Evolutionary conservation across 1,140 invertebrate genomes (phyloP).

Genomic region (Copidosoma floridanum): DNA sequence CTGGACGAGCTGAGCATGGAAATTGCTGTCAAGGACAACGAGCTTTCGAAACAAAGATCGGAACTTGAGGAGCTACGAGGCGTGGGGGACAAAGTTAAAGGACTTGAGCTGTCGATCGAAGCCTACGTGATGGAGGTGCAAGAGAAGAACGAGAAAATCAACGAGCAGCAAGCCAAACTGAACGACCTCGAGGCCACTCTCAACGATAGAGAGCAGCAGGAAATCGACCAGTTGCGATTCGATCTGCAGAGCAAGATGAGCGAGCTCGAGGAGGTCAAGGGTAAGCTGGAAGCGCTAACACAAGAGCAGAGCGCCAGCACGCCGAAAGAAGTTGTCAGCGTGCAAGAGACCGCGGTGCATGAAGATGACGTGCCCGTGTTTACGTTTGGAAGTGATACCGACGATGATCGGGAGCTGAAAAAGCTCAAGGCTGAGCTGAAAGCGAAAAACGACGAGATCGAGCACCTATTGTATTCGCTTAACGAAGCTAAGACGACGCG

Average conservation of each 20-base stretch:
- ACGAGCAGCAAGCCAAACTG: neutral
- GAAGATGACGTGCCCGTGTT: constrained; percentile 32
- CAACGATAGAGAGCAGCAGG: neutral
- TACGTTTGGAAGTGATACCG: constrained; percentile 5
- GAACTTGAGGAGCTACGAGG: neutral
- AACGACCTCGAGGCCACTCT: neutral
- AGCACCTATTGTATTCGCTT: constrained; percentile 45
- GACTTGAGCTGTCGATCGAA: constrained; percentile 3
- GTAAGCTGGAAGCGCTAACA: neutral
- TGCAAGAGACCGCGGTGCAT: neutral
- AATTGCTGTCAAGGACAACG: constrained; percentile 22
- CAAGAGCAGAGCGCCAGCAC: neutral
- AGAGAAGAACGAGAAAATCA: neutral
- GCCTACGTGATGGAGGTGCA: neutral
- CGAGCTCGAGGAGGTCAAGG: neutral
- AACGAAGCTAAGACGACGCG: constrained; percentile 45
- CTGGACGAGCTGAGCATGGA: neutral
- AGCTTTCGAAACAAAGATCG: constrained; percentile 29
- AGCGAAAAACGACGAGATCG: constrained; percentile 46
- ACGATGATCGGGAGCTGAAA: constrained; percentile 30
- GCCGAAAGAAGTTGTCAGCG: neutral
- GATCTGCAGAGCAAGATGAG: neutral
- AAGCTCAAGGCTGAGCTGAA: constrained; percentile 39
- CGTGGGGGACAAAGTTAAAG: neutral
- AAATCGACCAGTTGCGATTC: constrained; percentile 3